A percentile compares a stretch with the other conserved stretches of the same genome.
Conservation (phyloP, 2,888 invertebrate genomes). For the Drosophila falleni region DNA sequence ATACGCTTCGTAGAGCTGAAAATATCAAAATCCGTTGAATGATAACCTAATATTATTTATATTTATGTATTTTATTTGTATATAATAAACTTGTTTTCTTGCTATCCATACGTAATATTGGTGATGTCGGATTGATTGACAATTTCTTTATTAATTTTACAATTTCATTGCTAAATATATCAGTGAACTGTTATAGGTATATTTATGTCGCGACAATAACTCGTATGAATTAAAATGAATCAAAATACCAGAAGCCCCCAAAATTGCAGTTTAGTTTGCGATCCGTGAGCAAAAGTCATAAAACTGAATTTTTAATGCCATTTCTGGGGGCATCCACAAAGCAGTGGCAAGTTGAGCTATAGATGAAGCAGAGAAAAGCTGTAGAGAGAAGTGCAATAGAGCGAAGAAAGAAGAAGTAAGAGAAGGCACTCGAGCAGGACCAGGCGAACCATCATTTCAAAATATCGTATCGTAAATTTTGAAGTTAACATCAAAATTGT, state of each 20-base stretch:
- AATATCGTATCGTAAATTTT: constrained; percentile 82
- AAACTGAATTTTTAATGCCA: constrained; percentile 69
- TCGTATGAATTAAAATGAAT: constrained; percentile 27
- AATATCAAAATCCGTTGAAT: no score
- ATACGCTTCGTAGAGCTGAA: no score
- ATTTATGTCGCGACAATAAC: no score
- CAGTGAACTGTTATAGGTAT: no score
- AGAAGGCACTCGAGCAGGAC: constrained; percentile 19
- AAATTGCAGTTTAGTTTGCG: constrained; percentile 34
- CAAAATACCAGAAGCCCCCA: constrained; percentile 29
- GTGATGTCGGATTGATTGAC: no score
- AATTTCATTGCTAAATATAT: no score
- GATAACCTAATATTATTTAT: no score
- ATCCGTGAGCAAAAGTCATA: constrained; percentile 50
- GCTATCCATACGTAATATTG: no score
- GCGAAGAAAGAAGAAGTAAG: constrained; percentile 9
- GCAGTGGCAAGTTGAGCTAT: constrained; percentile 40
- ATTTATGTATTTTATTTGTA: no score
- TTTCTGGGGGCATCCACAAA: constrained; percentile 22
- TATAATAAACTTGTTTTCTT: no score
- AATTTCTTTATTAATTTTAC: no score
- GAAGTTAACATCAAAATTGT: constrained; percentile 83
- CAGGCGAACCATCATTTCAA: constrained; percentile 71
- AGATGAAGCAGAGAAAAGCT: constrained; percentile 37
- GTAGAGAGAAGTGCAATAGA: neutral